phyloP scores from a whole-genome alignment of 1,140 invertebrate species.

The Micrasema longulum region DNA sequence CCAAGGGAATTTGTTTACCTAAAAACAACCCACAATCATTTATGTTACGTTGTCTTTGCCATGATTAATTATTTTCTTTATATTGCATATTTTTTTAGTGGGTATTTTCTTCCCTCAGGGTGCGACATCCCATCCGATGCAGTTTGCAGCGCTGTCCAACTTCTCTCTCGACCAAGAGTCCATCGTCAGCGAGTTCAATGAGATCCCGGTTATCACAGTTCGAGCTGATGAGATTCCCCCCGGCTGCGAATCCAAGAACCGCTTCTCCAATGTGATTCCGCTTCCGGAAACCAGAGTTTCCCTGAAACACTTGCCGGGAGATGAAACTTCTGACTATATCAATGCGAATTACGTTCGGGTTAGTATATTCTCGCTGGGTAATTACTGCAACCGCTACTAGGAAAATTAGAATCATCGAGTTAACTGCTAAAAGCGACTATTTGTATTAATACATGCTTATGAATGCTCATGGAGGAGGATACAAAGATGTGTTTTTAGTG shows the following conservation, averaged over 20 bases:
- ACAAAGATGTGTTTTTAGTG: too few species aligned
- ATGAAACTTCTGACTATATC: conserved; percentile 88
- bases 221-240: conserved; percentile 84
- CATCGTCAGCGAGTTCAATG: conserved; percentile 81
- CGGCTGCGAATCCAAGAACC: conserved; percentile 91
- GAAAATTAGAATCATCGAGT: too few species aligned
- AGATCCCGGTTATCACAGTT: conserved; percentile 81
- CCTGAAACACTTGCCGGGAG: conserved; percentile 75
- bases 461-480: too few species aligned
- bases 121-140: conserved; percentile 76
- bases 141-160: conserved; percentile 79
- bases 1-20: too few species aligned
- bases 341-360: conserved; percentile 92
- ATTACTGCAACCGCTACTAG: too few species aligned
- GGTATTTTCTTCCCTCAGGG: conserved; percentile 69
- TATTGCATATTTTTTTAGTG: too few species aligned
- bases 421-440: too few species aligned
- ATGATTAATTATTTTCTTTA: too few species aligned
- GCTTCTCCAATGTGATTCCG: conserved; percentile 94
- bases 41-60: too few species aligned
- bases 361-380: too few species aligned
- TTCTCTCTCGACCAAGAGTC: conserved; percentile 79
- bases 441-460: too few species aligned
- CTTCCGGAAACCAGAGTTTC: conserved; percentile 89
- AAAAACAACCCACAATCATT: too few species aligned